phyloP scores from a whole-genome alignment of 2,888 invertebrate genomes.

The Hermaeophaga mercurialis region DNA sequence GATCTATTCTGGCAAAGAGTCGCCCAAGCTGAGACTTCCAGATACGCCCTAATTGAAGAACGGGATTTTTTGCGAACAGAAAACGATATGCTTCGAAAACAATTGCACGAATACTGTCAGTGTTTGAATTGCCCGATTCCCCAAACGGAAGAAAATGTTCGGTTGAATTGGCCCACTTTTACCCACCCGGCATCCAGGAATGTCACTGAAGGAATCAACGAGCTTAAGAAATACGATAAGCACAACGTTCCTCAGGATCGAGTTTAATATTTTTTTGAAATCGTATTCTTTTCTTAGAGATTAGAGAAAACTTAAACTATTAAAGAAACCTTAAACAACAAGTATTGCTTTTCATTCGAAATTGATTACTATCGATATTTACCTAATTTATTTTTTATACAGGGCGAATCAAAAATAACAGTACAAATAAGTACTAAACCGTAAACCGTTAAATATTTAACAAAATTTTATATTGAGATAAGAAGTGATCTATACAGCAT shows the following conservation, averaged over 20 bases:
- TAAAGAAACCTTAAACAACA: no score
- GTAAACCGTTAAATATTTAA: no score
- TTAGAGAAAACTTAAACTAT: no score
- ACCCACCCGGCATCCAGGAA: conserved; percentile 12
- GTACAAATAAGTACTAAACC: no score
- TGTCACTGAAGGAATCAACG: conserved; percentile 37
- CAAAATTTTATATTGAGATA: no score
- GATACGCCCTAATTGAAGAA: conserved; percentile 49
- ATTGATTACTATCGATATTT: no score
- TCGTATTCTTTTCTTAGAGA: no score
- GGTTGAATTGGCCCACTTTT: conserved; percentile 12
- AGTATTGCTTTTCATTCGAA: no score
- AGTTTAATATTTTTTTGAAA: no score
- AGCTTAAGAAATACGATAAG: conserved; percentile 32
- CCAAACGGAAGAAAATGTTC: conserved; percentile 5
- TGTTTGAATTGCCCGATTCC: conserved; percentile 31
- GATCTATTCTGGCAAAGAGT: conserved; percentile 52
- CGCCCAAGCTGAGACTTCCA: conserved; percentile 46
- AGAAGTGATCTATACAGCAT: no score
- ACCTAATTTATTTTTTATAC: no score
- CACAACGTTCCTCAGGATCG: background rate
- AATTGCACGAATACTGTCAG: conserved; percentile 47
- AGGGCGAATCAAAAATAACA: no score
- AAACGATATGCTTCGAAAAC: conserved; percentile 45
- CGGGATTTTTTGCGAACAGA: conserved; percentile 47